Evolutionary conservation across 2,113 vertebrate genomes (phyloP).

Genomic region (Catharus bicknelli): DNA sequence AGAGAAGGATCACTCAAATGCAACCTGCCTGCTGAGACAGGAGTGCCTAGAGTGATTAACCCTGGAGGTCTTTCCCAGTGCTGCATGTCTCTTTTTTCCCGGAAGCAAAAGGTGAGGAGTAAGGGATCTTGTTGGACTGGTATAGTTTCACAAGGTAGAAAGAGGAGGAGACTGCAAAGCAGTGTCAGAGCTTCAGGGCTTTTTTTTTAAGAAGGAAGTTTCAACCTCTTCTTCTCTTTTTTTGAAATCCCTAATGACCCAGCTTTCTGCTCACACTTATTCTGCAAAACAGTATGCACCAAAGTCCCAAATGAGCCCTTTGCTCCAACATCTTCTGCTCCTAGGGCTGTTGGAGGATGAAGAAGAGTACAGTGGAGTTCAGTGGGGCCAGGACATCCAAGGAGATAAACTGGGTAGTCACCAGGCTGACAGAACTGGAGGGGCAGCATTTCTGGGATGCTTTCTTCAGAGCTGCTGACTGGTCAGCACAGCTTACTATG

Average conservation of each 20-base stretch:
- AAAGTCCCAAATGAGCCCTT: neutral
- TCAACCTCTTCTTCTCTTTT: neutral
- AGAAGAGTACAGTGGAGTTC: neutral
- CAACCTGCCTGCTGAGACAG: neutral
- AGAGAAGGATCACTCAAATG: neutral
- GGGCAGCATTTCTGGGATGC: constrained; percentile 48
- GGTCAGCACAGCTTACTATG: constrained; percentile 5
- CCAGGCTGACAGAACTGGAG: constrained; percentile 41
- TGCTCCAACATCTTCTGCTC: neutral
- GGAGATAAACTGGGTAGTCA: neutral
- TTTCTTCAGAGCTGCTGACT: constrained; percentile 3
- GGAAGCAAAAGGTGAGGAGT: neutral
- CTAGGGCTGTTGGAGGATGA: neutral
- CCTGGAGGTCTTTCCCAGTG: neutral
- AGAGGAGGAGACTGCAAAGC: neutral
- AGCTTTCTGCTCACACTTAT: neutral
- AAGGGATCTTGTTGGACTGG: constrained; percentile 11
- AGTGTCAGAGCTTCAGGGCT: neutral
- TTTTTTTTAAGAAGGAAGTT: neutral
- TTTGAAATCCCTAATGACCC: neutral
- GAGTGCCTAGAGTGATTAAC: neutral
- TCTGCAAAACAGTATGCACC: neutral
- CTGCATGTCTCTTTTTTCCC: neutral
- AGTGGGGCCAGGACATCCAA: neutral
- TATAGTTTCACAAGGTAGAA: neutral